Percentiles rank a stretch among this genome's conserved stretches.
Evolutionary conservation across 2,113 vertebrate genomes (phyloP).

Genomic region (Propithecus coquereli): DNA sequence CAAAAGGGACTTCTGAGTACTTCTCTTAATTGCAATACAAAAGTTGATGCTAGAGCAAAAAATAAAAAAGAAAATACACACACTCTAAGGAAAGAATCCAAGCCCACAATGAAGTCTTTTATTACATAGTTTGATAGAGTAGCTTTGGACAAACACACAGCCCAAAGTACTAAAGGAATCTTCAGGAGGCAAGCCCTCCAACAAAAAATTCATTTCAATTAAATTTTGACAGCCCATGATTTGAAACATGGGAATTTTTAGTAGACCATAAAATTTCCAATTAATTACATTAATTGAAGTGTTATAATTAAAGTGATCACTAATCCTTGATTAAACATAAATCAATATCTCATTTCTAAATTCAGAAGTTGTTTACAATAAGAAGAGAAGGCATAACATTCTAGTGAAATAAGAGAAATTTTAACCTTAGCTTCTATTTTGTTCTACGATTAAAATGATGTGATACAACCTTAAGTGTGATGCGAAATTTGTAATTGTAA

Average conservation of each 20-base stretch:
- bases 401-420: background rate
- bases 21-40: background rate
- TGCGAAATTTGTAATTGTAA: background rate
- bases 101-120: background rate
- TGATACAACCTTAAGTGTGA: background rate
- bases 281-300: slow-evolving; percentile 39
- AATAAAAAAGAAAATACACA: background rate
- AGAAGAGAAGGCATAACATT: background rate
- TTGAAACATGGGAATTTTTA: background rate
- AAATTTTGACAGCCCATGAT: background rate
- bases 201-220: background rate
- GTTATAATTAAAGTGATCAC: slow-evolving; percentile 48
- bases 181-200: background rate
- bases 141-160: background rate
- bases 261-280: slow-evolving; percentile 30
- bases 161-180: background rate
- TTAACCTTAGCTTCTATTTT: background rate
- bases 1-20: background rate
- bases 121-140: background rate
- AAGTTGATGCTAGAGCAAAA: background rate
- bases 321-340: slow-evolving; percentile 49
- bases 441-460: background rate
- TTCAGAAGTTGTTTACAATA: background rate
- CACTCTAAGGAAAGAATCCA: background rate
- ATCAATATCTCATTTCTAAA: slow-evolving; percentile 44